Conservation (phyloP, 2,888 invertebrate species). For the Mythimna vitellina region DNA sequence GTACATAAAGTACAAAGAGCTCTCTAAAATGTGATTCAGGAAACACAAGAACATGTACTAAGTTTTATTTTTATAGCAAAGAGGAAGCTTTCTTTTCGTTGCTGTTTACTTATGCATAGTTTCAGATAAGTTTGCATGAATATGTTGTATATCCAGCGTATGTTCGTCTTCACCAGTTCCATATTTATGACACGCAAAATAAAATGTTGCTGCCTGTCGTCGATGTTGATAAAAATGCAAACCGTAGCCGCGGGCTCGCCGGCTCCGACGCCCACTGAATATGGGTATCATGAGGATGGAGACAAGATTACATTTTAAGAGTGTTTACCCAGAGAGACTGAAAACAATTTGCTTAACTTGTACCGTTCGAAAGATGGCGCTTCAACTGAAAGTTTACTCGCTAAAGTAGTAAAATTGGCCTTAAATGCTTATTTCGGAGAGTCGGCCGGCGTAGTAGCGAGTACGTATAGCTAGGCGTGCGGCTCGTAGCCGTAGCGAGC, state of each 20-base stretch:
- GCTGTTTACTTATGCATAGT: conserved; percentile 88
- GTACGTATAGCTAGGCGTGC: conserved; percentile 67
- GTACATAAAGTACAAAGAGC: conserved; percentile 62
- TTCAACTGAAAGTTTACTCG: conserved; percentile 52
- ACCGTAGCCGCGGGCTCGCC: conserved; percentile 83
- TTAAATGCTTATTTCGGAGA: conserved; percentile 64
- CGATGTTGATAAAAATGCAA: conserved; percentile 90
- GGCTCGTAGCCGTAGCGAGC: conserved; percentile 65
- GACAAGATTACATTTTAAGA: conserved; percentile 79
- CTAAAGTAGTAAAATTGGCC: conserved; percentile 61
- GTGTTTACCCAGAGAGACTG: conserved; percentile 68
- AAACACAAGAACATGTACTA: conserved; percentile 68
- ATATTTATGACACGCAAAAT: conserved; percentile 90
- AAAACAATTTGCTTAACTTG: conserved; percentile 72
- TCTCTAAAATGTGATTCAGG: conserved; percentile 59
- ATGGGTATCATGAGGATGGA: conserved; percentile 76
- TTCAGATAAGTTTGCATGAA: conserved; percentile 88
- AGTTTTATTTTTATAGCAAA: conserved; percentile 76
- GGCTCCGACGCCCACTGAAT: conserved; percentile 80
- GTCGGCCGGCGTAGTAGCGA: conserved; percentile 64
- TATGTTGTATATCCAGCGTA: conserved; percentile 82
- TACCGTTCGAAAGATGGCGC: conserved; percentile 41
- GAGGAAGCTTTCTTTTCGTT: conserved; percentile 76
- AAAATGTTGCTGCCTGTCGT: conserved; percentile 86
- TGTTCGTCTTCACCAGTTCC: conserved; percentile 83